phyloP scores from a whole-genome alignment of 1,140 invertebrate species.

The Drosophila subpulchrella region DNA sequence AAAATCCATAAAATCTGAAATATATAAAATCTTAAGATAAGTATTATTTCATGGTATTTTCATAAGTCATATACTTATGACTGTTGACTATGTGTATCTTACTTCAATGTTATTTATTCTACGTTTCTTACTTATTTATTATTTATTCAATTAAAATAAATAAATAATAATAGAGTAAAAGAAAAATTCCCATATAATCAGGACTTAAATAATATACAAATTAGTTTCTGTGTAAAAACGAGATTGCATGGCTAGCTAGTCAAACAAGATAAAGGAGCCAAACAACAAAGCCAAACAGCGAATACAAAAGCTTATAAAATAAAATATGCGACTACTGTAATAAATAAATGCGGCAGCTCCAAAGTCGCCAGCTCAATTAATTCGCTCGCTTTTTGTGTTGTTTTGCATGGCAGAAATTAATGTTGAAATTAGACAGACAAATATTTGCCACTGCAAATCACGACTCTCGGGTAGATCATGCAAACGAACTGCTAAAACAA shows the following conservation, averaged over 20 bases:
- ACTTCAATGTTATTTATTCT: too few relatives aligned
- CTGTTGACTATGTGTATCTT: too few relatives aligned
- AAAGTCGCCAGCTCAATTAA: slow-evolving; percentile 66
- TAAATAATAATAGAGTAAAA: neutral
- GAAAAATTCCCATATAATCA: neutral
- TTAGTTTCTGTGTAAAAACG: slow-evolving; percentile 9
- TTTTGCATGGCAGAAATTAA: slow-evolving; percentile 69
- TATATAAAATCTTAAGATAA: too few relatives aligned
- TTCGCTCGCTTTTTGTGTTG: slow-evolving; percentile 49
- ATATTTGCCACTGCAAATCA: slow-evolving; percentile 80
- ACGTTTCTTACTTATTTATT: too few relatives aligned
- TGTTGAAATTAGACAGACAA: slow-evolving; percentile 73
- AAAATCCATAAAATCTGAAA: too few relatives aligned
- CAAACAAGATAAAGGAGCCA: slow-evolving; percentile 33
- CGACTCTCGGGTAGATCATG: slow-evolving; percentile 66
- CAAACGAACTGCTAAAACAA: slow-evolving; percentile 70
- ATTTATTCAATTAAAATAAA: too few relatives aligned
- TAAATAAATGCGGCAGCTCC: slow-evolving; percentile 69
- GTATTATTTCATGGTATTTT: too few relatives aligned
- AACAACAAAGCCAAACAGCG: slow-evolving; percentile 10
- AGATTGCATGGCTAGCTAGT: slow-evolving; percentile 53
- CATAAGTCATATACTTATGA: too few relatives aligned
- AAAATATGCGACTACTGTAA: slow-evolving; percentile 62
- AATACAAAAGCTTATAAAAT: slow-evolving; percentile 70
- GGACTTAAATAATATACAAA: slow-evolving; percentile 8